phyloP scores from a whole-genome alignment of 2,888 invertebrate genomes.

The Drosophila aldrichi region DNA sequence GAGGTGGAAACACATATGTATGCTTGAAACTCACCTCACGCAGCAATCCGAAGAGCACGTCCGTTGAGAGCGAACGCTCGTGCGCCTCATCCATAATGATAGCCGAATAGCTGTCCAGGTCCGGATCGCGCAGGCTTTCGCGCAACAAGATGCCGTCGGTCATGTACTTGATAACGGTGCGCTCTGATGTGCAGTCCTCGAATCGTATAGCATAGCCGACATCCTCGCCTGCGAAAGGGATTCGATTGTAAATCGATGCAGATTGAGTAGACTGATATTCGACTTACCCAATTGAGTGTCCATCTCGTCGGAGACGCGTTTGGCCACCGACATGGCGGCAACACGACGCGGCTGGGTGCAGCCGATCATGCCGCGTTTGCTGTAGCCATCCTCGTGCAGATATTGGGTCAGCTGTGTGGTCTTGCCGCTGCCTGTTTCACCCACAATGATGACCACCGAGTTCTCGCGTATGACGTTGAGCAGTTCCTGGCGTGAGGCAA shows the following conservation, averaged over 20 bases:
- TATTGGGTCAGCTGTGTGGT: constrained; percentile 99
- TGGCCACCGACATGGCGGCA: constrained; percentile 99
- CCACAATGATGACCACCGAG: constrained; percentile 97
- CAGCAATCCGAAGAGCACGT: constrained; percentile 98
- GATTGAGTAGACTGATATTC: background rate
- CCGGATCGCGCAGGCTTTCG: constrained; percentile 97
- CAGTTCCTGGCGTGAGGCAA: constrained; percentile 96
- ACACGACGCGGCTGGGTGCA: constrained; percentile 99
- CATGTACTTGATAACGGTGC: constrained; percentile 99
- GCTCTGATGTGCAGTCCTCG: constrained; percentile 98
- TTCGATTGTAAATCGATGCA: background rate
- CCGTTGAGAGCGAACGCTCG: constrained; percentile 98
- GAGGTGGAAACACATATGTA: background rate
- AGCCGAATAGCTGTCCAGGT: constrained; percentile 98
- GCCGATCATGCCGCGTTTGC: constrained; percentile 96
- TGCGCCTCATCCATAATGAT: constrained; percentile 99
- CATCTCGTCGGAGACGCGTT: constrained; percentile 99
- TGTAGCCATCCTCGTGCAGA: constrained; percentile 98
- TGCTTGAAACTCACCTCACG: constrained; percentile 90
- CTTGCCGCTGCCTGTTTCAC: constrained; percentile 88
- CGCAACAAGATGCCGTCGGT: constrained; percentile 99
- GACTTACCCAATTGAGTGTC: constrained; percentile 91
- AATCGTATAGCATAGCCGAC: constrained; percentile 99
- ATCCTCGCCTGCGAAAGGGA: constrained; percentile 89
- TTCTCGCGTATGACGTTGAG: constrained; percentile 96